Evolutionary conservation across 2,888 invertebrate species (phyloP), one percentile per base, ranked within the genome.

Genomic region (Ischnura elegans): DNA sequence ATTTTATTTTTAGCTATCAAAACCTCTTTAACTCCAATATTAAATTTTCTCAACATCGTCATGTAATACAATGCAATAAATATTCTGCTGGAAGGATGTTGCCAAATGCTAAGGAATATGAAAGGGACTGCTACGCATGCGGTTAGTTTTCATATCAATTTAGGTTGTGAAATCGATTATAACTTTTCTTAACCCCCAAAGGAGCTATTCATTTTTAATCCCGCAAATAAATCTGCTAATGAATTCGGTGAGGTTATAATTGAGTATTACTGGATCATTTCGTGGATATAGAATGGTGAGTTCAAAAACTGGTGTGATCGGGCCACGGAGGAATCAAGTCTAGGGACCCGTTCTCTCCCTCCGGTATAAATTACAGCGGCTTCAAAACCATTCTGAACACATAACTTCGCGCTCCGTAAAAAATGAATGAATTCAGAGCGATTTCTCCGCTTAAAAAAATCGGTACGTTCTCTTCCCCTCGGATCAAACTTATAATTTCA

Each of bases 401-500:
- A 13, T 25, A 16, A 13, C 76, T 36, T 8, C 36, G 16, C 8
- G 36, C 76, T 36, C 16, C 76, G 76, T 76, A 36, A 29, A 29
- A 76, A 76, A 36, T 36, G 76, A 36, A 76, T 29, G 36, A n/a
- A 29, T 36, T 76, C 36, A 76, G 29, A 16, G 36, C 29, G 76
- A 36, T 76, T 76, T 29, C 36, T 76, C 76, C 76, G 36, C 25
- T 36, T 76, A 29, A 76, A 76, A 76, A 76, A 76, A 76, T 36
- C 76, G 13, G 36, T 76, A 36, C 36, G 10, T 76, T 76, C 36
- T 36, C 76, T 76, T n/a, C n/a, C 36, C 76, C 4, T 29, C 36
- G 10, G 76, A 76, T 76, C 76, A 76, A 36, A 76, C 76, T 76
- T 36, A 76, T 13, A 36, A 76, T 76, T 76, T 76, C 76, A 76